Evolutionary conservation across 2,888 invertebrate species (phyloP), one percentile per base, ranked within the genome.

Genomic region (Drosophila longiperda): DNA sequence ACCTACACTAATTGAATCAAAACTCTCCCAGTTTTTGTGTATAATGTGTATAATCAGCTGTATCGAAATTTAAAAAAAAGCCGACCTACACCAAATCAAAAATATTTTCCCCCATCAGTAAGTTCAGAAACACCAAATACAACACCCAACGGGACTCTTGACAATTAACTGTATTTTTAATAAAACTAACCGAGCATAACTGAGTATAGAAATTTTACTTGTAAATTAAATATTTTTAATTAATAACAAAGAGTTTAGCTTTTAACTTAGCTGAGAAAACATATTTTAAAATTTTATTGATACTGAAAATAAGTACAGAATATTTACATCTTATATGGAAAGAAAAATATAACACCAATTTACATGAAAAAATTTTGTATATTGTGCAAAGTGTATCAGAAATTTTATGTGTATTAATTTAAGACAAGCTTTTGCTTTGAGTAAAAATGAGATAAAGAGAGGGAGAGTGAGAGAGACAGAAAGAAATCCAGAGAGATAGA

Each of bases 371-470:
- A 29, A 11, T n/a, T 12, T 12, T 20, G 7, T 42, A 6, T 1
- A 20, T 20, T 45, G 20, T 7, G 20, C 12, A 20, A 40, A n/a
- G 12, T 12, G 1, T 1, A 45, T 20, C 20, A 20, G 20, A 20
- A 45, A 45, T 20, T 45, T 45, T 8, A 38, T 8, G 38, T 38
- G 17, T 38, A 38, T 38, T 38, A 3, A 8, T 45, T 20, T 45
- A 45, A 20, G 20, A 45, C 45, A 7, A 60, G 48, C 62, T 55
- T 55, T 58, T 17, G 32, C 23, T 74, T 71, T 26, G 20, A 62
- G 36, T 33, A 45, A 45, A 7, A 45, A 7, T 26, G 52, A 70
- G 69, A 63, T 52, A 42, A 0, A 11, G 6, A 36, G 1, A 17
- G 1, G 8, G 8, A 11, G 34, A 34, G 4, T n/a, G 9, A 40